Evolutionary conservation across 2,113 vertebrate genomes (phyloP), one percentile per base, ranked within the genome.

Genomic region (Cinclus cinclus): DNA sequence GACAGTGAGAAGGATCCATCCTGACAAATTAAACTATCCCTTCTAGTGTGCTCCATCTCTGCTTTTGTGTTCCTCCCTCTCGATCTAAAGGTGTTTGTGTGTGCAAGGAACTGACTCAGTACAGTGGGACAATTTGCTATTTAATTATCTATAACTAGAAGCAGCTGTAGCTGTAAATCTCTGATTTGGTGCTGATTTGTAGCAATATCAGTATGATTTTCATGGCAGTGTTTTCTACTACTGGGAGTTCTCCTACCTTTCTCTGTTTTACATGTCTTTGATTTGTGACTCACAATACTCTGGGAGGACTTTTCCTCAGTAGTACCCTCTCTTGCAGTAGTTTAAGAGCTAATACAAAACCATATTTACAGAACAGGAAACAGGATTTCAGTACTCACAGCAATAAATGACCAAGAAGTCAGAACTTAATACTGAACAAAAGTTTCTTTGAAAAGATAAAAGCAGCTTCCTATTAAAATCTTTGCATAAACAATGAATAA

Each of bases 291-390:
- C 47, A 28, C 55, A 74, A 11, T 59, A 87, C 42, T 55, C 49
- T 42, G 18, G 47, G 42, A 77, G 21, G 47, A 75, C 49, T 84
- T 56, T 71, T 75, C 30, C 60, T 67, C 42, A 74, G 20, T 6
- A 67, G 41, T 15, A 59, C 9, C 52, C 37, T 44, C 31, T 69
- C 44, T 49, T 59, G 64, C 52, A 88, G 60, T 50, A 83, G 56
- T 83, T 77, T 62, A 69, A 94, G 83, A 92, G 50, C 21, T 41
- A n/a, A 93, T 41, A 81, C 33, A 93, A 86, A 86, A 90, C 42
- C 24, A 30, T 41, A 92, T 79, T 95, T 77, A 94, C 63, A 88
- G 30, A 63, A 59, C 33, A 93, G 31, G 39, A 63, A 87, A 71
- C 39, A 79, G 56, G 64, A 85, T 88, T 88, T 59, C 67, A 77